Evolutionary conservation across 2,797 vertebrate genomes (phyloP).

Genomic region (Chrosomus eos): DNA sequence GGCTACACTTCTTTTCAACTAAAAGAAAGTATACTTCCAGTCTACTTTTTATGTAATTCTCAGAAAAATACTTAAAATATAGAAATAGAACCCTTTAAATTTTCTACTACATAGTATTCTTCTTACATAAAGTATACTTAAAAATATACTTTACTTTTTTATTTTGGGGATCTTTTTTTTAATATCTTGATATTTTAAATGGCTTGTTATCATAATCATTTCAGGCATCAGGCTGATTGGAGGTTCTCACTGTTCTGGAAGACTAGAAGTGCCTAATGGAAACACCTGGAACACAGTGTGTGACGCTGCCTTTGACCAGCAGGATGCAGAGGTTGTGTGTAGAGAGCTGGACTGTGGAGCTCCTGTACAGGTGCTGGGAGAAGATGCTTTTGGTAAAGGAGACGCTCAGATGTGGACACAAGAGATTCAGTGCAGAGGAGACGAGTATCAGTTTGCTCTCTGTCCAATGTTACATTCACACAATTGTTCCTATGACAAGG

Average conservation of each 20-base stretch:
- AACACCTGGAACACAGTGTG: slow-evolving; percentile 58
- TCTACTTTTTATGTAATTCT: no score
- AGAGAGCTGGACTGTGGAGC: no score
- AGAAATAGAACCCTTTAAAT: no score
- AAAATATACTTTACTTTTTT: no score
- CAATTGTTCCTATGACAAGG: neutral
- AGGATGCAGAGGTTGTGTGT: no score
- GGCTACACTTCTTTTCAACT: no score
- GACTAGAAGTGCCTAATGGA: slow-evolving; percentile 43
- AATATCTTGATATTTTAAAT: no score
- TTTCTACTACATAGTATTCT: no score
- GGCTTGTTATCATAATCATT: neutral
- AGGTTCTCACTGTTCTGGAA: slow-evolving; percentile 33
- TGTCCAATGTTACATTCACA: neutral
- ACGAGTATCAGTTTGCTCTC: slow-evolving; percentile 56
- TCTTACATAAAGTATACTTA: no score
- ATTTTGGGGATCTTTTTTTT: no score
- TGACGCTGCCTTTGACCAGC: neutral
- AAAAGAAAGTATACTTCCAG: no score
- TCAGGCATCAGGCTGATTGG: slow-evolving; percentile 17
- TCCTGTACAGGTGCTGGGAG: neutral
- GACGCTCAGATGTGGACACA: slow-evolving; percentile 65
- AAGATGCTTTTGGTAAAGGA: slow-evolving; percentile 27
- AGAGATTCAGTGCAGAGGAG: slow-evolving; percentile 42
- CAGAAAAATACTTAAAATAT: no score